phyloP scores from a whole-genome alignment of 2,797 vertebrate species.

The Aulostomus chinensis region DNA sequence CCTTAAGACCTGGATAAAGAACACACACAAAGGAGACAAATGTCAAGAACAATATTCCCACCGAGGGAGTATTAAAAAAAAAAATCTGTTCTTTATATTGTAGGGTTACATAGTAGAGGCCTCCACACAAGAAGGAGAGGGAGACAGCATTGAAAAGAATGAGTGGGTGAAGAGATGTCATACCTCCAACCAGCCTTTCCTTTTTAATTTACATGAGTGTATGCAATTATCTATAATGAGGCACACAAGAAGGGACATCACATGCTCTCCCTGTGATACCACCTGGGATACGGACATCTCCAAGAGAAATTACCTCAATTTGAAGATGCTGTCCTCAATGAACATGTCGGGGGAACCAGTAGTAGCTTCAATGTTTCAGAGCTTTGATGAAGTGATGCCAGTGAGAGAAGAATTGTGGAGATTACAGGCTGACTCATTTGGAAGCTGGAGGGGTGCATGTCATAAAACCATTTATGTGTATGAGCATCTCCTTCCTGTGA shows the following conservation, averaged over 20 bases:
- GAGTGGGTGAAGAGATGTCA: slow-evolving; percentile 25
- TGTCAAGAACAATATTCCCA: not conserved
- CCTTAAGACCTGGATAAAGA: not conserved
- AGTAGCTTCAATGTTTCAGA: not conserved
- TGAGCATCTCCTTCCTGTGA: slow-evolving; percentile 3
- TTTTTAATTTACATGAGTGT: slow-evolving; percentile 32
- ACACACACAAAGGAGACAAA: not conserved
- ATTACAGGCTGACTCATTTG: not conserved
- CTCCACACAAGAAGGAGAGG: not conserved
- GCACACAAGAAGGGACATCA: slow-evolving; percentile 13
- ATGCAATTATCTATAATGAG: slow-evolving; percentile 44
- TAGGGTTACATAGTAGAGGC: not conserved
- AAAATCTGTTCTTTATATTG: not conserved
- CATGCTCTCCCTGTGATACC: slow-evolving; percentile 9
- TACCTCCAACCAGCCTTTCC: slow-evolving; percentile 15
- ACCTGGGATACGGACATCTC: slow-evolving; percentile 12
- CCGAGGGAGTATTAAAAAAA: not conserved
- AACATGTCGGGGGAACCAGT: not conserved
- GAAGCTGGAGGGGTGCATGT: not conserved
- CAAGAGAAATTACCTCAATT: not conserved
- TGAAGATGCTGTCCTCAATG: not conserved
- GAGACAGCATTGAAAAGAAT: slow-evolving; percentile 1
- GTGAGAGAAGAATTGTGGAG: not conserved
- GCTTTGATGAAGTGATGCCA: slow-evolving; percentile 5
- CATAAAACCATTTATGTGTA: slow-evolving; percentile 7